A percentile compares a stretch with the other conserved stretches of the same genome.
Evolutionary conservation across 2,888 invertebrate species (phyloP).

Genomic region (Agrotis clavis): DNA sequence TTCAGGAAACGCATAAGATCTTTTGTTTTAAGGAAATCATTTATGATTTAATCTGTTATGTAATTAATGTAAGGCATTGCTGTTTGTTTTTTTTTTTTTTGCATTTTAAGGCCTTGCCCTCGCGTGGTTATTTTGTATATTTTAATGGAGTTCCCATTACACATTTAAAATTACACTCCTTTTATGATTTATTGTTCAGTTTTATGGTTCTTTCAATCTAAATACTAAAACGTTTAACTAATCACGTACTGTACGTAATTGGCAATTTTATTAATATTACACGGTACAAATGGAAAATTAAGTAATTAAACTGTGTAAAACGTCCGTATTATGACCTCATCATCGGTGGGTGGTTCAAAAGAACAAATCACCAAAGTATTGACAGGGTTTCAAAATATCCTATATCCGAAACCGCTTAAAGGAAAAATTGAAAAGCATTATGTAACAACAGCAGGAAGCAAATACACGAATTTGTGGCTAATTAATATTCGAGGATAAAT

Average conservation of each 20-base stretch:
- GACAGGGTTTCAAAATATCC: background rate
- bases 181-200: background rate
- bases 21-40: constrained; percentile 63
- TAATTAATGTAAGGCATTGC: constrained; percentile 53
- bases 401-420: background rate
- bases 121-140: constrained; percentile 21
- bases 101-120: constrained; percentile 42
- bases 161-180: background rate
- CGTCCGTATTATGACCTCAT: background rate
- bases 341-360: background rate
- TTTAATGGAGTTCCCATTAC: background rate
- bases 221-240: background rate
- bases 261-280: background rate
- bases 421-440: background rate
- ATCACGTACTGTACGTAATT: background rate
- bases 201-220: background rate
- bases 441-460: background rate
- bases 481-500: constrained; percentile 18
- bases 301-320: background rate
- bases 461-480: background rate
- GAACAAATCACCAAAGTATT: constrained; percentile 8
- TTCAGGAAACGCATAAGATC: constrained; percentile 62
- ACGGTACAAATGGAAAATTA: constrained; percentile 3
- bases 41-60: constrained; percentile 53
- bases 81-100: constrained; percentile 43